Conservation (phyloP, 2,797 vertebrate genomes). For the Pantherophis alleghaniensis region DNA sequence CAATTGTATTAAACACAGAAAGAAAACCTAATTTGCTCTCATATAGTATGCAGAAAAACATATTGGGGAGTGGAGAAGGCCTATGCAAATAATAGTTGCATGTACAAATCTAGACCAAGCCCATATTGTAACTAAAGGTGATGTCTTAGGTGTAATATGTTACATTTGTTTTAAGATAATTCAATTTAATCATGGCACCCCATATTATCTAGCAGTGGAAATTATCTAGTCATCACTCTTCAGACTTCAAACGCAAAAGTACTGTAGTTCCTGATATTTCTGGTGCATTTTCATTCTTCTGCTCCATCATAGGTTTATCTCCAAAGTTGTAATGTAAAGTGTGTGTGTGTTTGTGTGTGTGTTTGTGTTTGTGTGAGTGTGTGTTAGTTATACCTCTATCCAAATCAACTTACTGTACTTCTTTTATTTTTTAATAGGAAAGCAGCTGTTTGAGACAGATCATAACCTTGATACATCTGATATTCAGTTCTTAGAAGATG, state of each 20-base stretch:
- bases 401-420: not conserved
- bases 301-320: not conserved
- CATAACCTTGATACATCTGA: conserved; percentile 98
- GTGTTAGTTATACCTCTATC: not conserved
- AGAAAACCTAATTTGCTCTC: not conserved
- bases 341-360: too few species aligned
- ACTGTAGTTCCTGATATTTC: not conserved
- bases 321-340: not conserved
- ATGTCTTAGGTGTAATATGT: not conserved
- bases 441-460: conserved; percentile 96
- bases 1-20: not conserved
- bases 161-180: not conserved
- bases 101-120: not conserved
- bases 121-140: not conserved
- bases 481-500: conserved; percentile 96
- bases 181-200: not conserved
- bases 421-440: conserved; percentile 76
- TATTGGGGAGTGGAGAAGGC: not conserved
- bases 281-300: not conserved
- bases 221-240: not conserved
- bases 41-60: not conserved
- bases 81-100: not conserved
- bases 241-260: not conserved
- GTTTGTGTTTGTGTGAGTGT: too few species aligned
- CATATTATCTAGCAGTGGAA: not conserved